Evolutionary conservation across 30 jellyfish, hydroid and myxozoan species (phyloP).

Genomic region (Sanderia malayensis): DNA sequence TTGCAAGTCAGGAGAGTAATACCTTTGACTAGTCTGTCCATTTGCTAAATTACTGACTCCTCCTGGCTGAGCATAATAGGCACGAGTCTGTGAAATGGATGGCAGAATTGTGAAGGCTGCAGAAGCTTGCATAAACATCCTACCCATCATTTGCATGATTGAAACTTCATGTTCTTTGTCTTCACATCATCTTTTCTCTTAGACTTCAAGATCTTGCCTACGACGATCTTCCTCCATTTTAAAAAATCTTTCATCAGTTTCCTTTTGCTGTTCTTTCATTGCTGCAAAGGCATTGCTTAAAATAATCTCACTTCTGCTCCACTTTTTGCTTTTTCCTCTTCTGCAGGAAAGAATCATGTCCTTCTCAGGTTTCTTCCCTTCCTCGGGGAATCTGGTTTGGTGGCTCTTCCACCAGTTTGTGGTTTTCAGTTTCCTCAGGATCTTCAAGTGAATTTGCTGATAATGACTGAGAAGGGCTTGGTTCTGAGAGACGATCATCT

Average conservation of each 20-base stretch:
- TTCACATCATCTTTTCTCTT: slow-evolving; percentile 30
- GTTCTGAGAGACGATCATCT: too few relatives aligned
- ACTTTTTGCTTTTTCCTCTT: slow-evolving; percentile 20
- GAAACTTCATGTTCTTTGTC: slow-evolving; percentile 27
- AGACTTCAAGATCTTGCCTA: neutral
- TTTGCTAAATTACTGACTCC: neutral
- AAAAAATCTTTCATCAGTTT: slow-evolving; percentile 35
- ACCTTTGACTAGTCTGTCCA: neutral
- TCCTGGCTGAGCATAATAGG: slow-evolving; percentile 11
- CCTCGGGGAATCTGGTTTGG: too few relatives aligned
- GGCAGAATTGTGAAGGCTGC: neutral
- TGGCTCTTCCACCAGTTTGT: neutral
- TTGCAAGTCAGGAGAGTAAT: neutral
- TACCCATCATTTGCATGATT: slow-evolving; percentile 58
- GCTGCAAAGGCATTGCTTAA: slow-evolving; percentile 5
- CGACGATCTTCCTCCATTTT: slow-evolving; percentile 30
- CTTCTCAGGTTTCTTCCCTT: too few relatives aligned
- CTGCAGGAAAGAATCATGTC: neutral
- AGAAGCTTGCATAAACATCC: slow-evolving; percentile 6
- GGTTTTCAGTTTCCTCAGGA: neutral
- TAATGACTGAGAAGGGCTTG: too few relatives aligned
- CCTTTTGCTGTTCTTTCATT: slow-evolving; percentile 25
- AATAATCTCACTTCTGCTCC: slow-evolving; percentile 41
- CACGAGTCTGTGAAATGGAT: neutral
- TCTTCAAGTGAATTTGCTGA: too few relatives aligned